Evolutionary conservation across 2,113 vertebrate species (phyloP), one percentile per base, ranked within the genome.

Genomic region (Menidia beryllina): DNA sequence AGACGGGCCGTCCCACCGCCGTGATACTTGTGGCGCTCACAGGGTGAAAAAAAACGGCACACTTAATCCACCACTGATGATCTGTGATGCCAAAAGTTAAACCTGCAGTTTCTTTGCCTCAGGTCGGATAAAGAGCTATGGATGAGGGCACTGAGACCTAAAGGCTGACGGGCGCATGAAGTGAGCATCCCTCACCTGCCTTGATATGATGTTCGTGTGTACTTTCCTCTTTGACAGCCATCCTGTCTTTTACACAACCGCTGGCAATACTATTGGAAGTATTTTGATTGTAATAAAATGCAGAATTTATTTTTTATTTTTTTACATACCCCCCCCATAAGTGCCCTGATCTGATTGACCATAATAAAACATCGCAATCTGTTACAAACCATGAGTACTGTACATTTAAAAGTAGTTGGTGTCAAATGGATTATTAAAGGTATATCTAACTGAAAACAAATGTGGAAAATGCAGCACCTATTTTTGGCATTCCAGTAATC

Each of bases 1-100:
- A 89, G n/a, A 71, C 26, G 0, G 81, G 87, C 34, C 67, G 60
- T 12, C 72, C 82, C 1, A 85, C 84, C 0, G 88, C 87, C 11
- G 39, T 93, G 41, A 74, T 94, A 75, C 81, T 95, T 0, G 76
- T 83, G 41, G 64, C 94, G 24, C 8, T 63, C 38, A 89, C 86
- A 51, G 78, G 81, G 93, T 94, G 78, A 70, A 26, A 38, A 6
- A 7, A 1, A 27, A 38, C n/a, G n/a, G 7, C 0, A 4, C 15
- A 38, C 1, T 0, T 34, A 10, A 2, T 26, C 4, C 30, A 0
- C 9, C 39, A 8, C 8, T 30, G 8, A 30, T 30, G 30, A 30
- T 30, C 30, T 30, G 8, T 30, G 30, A 1, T 24, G 20, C 12
- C 7, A 2, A 1, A 48, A 38, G n/a, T 30, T 57, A 48, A 69